Percentiles rank a stretch among this genome's conserved stretches.
phyloP scores from a whole-genome alignment of 2,888 invertebrate species.

The Dolichopus griseipennis region DNA sequence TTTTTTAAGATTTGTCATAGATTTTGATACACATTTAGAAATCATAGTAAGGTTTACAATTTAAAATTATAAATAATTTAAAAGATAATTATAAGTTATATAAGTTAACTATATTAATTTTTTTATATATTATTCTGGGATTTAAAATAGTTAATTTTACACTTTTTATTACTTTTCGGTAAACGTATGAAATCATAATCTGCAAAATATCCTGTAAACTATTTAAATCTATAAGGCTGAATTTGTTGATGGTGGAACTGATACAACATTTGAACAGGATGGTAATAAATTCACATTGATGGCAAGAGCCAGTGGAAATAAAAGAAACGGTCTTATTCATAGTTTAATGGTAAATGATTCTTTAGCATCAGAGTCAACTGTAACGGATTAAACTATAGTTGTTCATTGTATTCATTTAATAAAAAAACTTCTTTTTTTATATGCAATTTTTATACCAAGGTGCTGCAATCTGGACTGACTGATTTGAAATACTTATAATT shows the following conservation, averaged over 20 bases:
- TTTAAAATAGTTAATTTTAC: neutral
- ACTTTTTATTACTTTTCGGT: neutral
- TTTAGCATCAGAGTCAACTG: conserved; percentile 30
- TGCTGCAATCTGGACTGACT: too few species aligned
- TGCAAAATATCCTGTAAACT: neutral
- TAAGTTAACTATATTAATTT: neutral
- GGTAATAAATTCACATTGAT: conserved; percentile 37
- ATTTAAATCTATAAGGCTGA: conserved; percentile 51
- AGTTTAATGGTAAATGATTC: conserved; percentile 48
- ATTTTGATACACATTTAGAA: too few species aligned
- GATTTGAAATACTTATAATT: too few species aligned
- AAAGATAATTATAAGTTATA: too few species aligned
- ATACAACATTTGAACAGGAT: conserved; percentile 58
- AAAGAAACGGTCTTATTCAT: conserved; percentile 52
- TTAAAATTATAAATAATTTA: too few species aligned
- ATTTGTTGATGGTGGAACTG: conserved; percentile 77
- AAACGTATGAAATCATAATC: neutral
- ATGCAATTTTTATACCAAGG: too few species aligned
- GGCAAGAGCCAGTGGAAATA: conserved; percentile 39
- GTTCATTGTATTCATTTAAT: too few species aligned
- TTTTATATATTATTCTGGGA: neutral
- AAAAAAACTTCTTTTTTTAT: too few species aligned
- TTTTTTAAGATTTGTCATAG: too few species aligned
- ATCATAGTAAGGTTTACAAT: too few species aligned
- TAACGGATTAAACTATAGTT: conserved; percentile 25